phyloP scores from a whole-genome alignment of 2,888 invertebrate species.

The Clepsis dumicolana region DNA sequence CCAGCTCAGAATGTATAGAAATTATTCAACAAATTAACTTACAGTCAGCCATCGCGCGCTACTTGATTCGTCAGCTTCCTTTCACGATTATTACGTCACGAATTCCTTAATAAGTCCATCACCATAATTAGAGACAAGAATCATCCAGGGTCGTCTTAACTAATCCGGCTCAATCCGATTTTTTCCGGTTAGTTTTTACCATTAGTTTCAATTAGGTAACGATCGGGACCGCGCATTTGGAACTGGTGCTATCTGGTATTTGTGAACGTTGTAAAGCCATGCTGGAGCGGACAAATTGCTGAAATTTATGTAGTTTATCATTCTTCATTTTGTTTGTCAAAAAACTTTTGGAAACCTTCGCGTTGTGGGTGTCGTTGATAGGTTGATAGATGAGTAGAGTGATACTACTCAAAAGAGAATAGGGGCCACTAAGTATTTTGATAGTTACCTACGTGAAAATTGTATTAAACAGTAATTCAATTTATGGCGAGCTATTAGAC shows the following conservation, averaged over 20 bases:
- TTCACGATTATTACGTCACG: neutral
- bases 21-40: neutral
- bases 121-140: constrained; percentile 27
- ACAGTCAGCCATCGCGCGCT: neutral
- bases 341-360: too few relatives aligned
- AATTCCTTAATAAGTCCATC: constrained; percentile 19
- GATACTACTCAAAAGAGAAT: too few relatives aligned
- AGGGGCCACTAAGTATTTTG: too few relatives aligned
- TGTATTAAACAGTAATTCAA: too few relatives aligned
- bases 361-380: too few relatives aligned
- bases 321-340: too few relatives aligned
- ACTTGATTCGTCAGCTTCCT: constrained; percentile 5
- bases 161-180: constrained; percentile 19
- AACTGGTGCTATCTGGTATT: neutral
- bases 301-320: neutral
- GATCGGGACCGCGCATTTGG: neutral
- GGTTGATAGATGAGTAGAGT: too few relatives aligned
- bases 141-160: constrained; percentile 3
- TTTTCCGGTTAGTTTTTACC: constrained; percentile 10
- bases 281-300: neutral
- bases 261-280: neutral
- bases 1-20: too few relatives aligned
- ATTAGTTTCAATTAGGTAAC: constrained; percentile 1
- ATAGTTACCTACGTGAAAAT: too few relatives aligned
- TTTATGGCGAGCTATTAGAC: too few relatives aligned